Evolutionary conservation across 2,888 invertebrate species (phyloP).

Genomic region (Archips crataeganus): DNA sequence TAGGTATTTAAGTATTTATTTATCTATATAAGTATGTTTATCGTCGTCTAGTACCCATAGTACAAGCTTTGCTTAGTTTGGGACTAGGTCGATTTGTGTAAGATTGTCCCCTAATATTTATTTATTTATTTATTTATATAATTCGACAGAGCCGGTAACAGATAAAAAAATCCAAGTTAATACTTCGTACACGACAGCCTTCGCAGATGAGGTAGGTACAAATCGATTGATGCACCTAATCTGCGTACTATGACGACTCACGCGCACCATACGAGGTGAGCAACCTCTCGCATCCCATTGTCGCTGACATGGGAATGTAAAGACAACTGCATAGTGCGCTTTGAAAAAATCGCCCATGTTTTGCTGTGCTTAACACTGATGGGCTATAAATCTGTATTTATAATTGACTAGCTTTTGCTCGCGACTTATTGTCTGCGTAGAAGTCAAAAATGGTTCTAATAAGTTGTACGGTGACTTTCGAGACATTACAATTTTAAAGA

Average conservation of each 20-base stretch:
- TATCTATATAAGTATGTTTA: too few species aligned
- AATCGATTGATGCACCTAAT: not conserved
- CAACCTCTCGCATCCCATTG: constrained; percentile 77
- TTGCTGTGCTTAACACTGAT: constrained; percentile 28
- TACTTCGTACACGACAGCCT: not conserved
- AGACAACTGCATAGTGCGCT: constrained; percentile 39
- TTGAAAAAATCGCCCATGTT: constrained; percentile 25
- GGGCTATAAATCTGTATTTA: constrained; percentile 24
- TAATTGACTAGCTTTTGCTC: too few species aligned
- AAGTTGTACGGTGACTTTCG: too few species aligned
- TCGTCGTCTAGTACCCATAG: too few species aligned
- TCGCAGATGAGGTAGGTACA: not conserved
- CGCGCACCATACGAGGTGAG: constrained; percentile 65
- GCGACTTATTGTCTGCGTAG: too few species aligned
- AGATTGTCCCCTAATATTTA: too few species aligned
- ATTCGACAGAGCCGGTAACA: not conserved
- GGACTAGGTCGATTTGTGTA: too few species aligned
- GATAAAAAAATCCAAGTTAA: not conserved
- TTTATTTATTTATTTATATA: too few species aligned
- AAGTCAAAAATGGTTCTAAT: too few species aligned
- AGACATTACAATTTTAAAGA: too few species aligned
- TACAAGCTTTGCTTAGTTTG: too few species aligned
- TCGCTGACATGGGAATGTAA: constrained; percentile 51
- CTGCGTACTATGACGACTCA: constrained; percentile 37
- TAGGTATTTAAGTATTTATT: too few species aligned